Conservation (phyloP, 2,888 invertebrate species). For the Gymnoscelis rufifasciata region DNA sequence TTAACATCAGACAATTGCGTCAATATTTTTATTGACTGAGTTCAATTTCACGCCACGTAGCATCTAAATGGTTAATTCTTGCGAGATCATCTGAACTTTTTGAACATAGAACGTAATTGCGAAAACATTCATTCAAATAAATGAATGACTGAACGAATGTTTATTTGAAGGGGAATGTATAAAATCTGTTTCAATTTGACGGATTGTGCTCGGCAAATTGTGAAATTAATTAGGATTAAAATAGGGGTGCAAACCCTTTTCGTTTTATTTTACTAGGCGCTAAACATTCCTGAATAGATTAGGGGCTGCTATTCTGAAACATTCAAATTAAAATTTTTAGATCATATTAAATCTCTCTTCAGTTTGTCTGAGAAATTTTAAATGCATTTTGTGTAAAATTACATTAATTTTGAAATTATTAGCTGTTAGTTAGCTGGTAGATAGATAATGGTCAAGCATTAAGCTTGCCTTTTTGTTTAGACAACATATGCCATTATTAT, state of each 20-base stretch:
- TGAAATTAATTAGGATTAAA: constrained; percentile 4
- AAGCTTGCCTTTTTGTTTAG: too few relatives aligned
- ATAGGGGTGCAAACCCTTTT: constrained; percentile 1
- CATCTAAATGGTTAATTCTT: constrained; percentile 21
- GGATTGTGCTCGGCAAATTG: constrained; percentile 4
- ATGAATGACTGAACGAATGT: neutral
- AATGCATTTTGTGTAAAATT: too few relatives aligned
- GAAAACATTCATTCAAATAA: neutral
- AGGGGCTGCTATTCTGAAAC: neutral
- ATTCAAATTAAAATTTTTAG: neutral
- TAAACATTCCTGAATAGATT: neutral
- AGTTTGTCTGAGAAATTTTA: too few relatives aligned
- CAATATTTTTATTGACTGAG: constrained; percentile 43
- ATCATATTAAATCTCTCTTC: too few relatives aligned
- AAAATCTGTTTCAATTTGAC: constrained; percentile 8
- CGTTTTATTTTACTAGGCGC: neutral
- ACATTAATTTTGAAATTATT: too few relatives aligned
- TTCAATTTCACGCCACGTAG: constrained; percentile 49
- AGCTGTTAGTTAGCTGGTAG: too few relatives aligned
- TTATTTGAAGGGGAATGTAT: constrained; percentile 3
- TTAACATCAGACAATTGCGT: constrained; percentile 35
- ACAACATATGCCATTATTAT: too few relatives aligned
- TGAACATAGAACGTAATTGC: constrained; percentile 7
- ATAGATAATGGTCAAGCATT: too few relatives aligned
- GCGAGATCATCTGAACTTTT: constrained; percentile 8